phyloP scores from a whole-genome alignment of 2,113 vertebrate species.

The Chamaea fasciata region DNA sequence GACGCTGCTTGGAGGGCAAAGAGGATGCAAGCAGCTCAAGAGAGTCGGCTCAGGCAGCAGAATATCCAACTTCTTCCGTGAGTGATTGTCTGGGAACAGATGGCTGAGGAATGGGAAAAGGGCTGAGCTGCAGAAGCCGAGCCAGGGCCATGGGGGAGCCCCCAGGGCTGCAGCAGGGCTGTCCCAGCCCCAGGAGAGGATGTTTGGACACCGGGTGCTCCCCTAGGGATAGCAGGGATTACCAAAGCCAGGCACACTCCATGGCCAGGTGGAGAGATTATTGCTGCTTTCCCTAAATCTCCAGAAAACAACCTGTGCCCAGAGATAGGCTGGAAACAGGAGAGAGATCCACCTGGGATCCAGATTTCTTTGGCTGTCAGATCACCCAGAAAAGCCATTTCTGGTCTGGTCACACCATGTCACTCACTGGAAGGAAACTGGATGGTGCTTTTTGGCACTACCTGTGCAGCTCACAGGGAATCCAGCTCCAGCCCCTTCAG shows the following conservation, averaged over 20 bases:
- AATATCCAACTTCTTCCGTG: neutral
- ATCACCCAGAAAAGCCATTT: neutral
- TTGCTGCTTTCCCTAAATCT: neutral
- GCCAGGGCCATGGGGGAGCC: fast-evolving
- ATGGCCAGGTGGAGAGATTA: too few relatives aligned
- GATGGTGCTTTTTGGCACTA: fast-evolving
- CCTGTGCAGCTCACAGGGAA: neutral
- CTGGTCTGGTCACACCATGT: neutral
- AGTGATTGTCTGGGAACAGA: neutral
- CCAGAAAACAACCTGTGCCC: neutral
- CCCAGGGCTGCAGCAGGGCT: neutral
- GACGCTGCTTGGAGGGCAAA: neutral
- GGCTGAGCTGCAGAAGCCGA: neutral
- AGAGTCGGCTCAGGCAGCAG: neutral
- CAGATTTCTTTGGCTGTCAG: neutral
- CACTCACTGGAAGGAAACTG: neutral
- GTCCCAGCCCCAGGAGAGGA: fast-evolving
- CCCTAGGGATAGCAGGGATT: fast-evolving
- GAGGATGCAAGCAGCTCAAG: neutral
- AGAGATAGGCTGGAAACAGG: neutral
- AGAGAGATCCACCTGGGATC: fast-evolving
- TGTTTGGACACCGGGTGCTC: fast-evolving
- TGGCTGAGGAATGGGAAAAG: neutral
- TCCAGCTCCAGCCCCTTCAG: neutral
- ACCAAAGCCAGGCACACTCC: neutral